phyloP scores from a whole-genome alignment of 2,888 invertebrate genomes.

The Spatulosminthurus flaviceps region DNA sequence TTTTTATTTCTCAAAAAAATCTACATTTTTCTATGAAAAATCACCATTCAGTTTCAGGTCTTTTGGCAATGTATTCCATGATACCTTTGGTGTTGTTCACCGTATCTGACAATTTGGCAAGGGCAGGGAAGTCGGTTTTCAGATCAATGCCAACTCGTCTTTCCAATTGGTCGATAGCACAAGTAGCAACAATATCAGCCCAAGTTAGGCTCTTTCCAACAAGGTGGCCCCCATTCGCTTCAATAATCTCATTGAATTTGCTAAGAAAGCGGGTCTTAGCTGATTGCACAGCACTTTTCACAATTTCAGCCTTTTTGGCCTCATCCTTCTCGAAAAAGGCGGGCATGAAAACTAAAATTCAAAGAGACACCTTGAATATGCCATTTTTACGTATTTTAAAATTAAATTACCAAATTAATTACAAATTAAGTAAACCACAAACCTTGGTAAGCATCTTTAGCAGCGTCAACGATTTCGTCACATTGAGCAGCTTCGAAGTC shows the following conservation, averaged over 20 bases:
- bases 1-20: too few relatives aligned
- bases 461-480: conserved; percentile 2
- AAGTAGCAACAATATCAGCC: background rate
- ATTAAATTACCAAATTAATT: background rate
- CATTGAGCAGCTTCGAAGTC: conserved; percentile 4
- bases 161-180: background rate
- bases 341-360: background rate
- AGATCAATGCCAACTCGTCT: background rate
- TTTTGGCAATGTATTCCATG: background rate
- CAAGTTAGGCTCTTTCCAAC: background rate
- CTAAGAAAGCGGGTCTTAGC: background rate
- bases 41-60: background rate
- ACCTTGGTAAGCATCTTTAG: background rate
- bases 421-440: background rate
- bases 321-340: background rate
- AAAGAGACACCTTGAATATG: background rate
- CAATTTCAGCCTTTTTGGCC: background rate
- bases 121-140: background rate
- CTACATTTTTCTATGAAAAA: too few relatives aligned
- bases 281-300: background rate
- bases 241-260: background rate
- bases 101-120: background rate
- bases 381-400: background rate
- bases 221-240: background rate
- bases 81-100: background rate